Evolutionary conservation across 2,797 vertebrate species (phyloP).

Genomic region (Chaetophractus vellerosus): DNA sequence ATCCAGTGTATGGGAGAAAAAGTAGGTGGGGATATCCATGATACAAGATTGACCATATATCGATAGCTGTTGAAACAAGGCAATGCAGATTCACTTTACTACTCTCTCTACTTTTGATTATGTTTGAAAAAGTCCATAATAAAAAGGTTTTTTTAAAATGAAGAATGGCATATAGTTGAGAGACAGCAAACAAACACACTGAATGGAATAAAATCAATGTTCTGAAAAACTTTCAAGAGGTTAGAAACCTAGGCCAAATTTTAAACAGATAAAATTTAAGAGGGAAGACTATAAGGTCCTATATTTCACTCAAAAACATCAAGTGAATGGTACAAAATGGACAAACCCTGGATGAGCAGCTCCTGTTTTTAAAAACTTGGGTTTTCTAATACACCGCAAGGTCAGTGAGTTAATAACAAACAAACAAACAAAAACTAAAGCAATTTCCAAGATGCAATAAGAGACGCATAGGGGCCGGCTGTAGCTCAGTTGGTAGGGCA

Average conservation of each 20-base stretch:
- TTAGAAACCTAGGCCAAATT: constrained; percentile 49
- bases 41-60: neutral
- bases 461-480: too few species aligned
- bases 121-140: neutral
- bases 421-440: neutral
- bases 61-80: neutral
- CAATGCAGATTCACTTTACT: neutral
- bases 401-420: constrained; percentile 23
- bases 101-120: neutral
- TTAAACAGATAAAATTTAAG: constrained; percentile 26
- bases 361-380: neutral
- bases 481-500: too few species aligned
- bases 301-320: constrained; percentile 42
- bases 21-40: neutral
- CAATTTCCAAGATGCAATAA: neutral
- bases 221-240: constrained; percentile 33
- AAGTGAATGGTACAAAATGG: constrained; percentile 36
- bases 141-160: neutral
- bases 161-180: neutral
- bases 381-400: neutral
- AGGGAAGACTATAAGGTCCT: neutral
- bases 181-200: neutral
- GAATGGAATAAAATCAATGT: neutral
- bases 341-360: constrained; percentile 12
- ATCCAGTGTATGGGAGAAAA: neutral